Evolutionary conservation across 2,888 invertebrate species (phyloP), one percentile per base, ranked within the genome.

Genomic region (Andrena bicolor): DNA sequence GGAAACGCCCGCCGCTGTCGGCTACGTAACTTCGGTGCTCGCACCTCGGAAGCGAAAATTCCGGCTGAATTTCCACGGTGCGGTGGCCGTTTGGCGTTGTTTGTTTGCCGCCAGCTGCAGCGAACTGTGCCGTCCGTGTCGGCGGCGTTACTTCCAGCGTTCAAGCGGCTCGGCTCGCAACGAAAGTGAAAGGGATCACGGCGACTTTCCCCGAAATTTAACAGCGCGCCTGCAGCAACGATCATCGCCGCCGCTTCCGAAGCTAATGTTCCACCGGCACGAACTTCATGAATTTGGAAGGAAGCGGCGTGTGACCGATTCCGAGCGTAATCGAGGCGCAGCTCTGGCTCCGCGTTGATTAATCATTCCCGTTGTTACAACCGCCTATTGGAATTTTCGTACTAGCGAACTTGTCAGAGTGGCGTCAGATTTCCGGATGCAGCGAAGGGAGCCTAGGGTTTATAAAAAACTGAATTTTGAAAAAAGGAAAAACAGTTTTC

Each of bases 201-300:
- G n/a, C 56, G 63, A 78, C 83, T 87, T 86, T 87, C 83, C 83
- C 65, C 69, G 58, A 79, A 79, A 79, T 76, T 79, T 76, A 26
- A 69, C 58, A 7, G 30, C 65, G 41, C 23, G 64, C 13, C 53
- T 56, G 51, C 10, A 66, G 48, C 60, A 41, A 56, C 64, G 20
- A 63, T 64, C 49, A 51, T 64, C 53, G 20, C 66, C 53, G 53
- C 51, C 49, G 32, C 60, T 71, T 68, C 63, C 41, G 23, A 61
- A 8, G 71, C 80, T 90, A 90, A 90, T 88, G 87, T 76, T 58
- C 53, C 76, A 41, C 48, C 76, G 72, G 66, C 90, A 90, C 87
- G 88, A 89, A 89, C 82, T 80, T 84, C 71, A 64, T 65, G 81
- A 87, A 90, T 90, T 89, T 82, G 65, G 80, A 76, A 76, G 78